Base-by-base conservation (phyloP, 2,888 invertebrate genomes). In the Hyppa rectilinea region DNA sequence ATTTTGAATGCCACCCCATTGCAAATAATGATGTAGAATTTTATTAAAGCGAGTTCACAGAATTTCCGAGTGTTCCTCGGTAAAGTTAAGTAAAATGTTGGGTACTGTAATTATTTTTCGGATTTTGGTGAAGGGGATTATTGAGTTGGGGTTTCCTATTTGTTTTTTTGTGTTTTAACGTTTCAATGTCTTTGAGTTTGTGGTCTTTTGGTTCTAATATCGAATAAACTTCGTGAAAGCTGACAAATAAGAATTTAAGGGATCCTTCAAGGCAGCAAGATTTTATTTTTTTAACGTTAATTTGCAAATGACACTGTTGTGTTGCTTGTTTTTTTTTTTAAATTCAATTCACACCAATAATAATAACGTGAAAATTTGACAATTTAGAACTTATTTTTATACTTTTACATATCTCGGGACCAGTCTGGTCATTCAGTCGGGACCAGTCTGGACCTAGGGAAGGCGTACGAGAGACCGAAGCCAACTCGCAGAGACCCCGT, bases 1-100 rank as follows among this genome's bases (percentile, higher is more conserved):
- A 87, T 88, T 85, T 85, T 80, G 75, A 83, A 81, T 80, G 82
- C 75, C 80, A 74, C 80, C 79, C 82, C 74, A 68, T 23, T 50
- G 82, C 77, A 78, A 81, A 84, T 79, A 82, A 71, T 73, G 60
- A 65, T 80, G 72, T 72, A 73, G 74, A 64, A 77, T 82, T 79
- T 84, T 83, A 82, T 84, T 84, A 82, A 76, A 73, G 69, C 64
- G 53, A 56, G 66, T 69, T 82, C 68, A 60, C 63, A 59, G 78
- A 77, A 76, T 76, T 63, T 52, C 59, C 47, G 43, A 58, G 52
- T 71, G 60, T 66, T 76, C 61, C 31, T 56, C 38, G 58, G 59
- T 52, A 26, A 55, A 31, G 59, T 52, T 53, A 50, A 81, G 52
- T 47, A 64, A 64, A 77, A 78, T 64, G 36, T 71, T 64, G 52